Evolutionary conservation across 23 tunicate species (phyloP), one percentile per base, ranked within the genome.

Genomic region (Aplidium turbinatum): DNA sequence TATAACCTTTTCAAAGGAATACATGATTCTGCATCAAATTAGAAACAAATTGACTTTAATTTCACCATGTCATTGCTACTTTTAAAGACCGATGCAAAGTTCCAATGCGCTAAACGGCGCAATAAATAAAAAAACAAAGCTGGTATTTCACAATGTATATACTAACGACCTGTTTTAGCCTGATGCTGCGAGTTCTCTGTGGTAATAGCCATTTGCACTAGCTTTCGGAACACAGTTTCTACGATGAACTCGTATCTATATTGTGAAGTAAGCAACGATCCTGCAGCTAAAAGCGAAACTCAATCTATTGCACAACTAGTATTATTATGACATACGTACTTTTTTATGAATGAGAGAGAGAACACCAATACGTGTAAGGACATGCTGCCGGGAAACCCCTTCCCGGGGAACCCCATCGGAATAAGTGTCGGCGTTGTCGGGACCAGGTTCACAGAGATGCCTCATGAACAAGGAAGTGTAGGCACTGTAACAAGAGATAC

Each of bases 321-420:
- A n/a, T n/a, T n/a, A n/a, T n/a, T n/a, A n/a, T n/a, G n/a, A n/a
- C n/a, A n/a, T 54, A 26, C 34, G 3, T 22, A 87, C 95, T 73
- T 94, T 94, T 71, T 94, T 86, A 31, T 87, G 81, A 3, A 94
- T 86, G 46, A 94, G 82, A 18, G 81, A 67, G 82, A 94, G 92
- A 4, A 87, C 94, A 3, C 99, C 99, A 35, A 94, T 94, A 0
- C 99, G 56, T 33, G 93, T 94, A 30, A 94, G 86, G 1, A 84
- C 83, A 21, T 82, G 85, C 31, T 87, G 95, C 18, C 99, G 81
- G 28, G 99, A 87, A 2, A 94, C 65, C 28, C 94, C 94, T 54
- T 94, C 99, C 45, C 89, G 69, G 26, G 99, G 99, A 21, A 94
- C 94, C 1, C 99, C 99, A 64, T 94, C 99, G 4, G 94, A 77